Conservation (phyloP, 2,888 invertebrate genomes). For the Tricholauxania praeusta region DNA sequence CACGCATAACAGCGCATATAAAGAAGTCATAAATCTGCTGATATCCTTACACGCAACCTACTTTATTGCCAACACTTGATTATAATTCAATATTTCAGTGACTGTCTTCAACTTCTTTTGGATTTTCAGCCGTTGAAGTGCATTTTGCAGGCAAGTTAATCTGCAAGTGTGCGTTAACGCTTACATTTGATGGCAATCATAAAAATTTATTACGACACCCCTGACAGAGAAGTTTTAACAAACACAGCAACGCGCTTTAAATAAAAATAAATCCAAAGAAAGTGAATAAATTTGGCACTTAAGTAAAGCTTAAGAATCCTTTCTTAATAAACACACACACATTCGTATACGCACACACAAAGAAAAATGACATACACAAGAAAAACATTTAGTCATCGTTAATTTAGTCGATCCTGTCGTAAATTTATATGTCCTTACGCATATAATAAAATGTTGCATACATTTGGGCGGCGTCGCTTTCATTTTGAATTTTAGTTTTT, state of each 20-base stretch:
- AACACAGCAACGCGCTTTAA: slow-evolving; percentile 5
- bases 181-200: slow-evolving; percentile 39
- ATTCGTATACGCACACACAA: background rate
- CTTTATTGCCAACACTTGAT: slow-evolving; percentile 39
- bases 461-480: slow-evolving; percentile 5
- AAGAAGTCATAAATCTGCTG: slow-evolving; percentile 29
- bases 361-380: background rate
- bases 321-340: background rate
- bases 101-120: background rate
- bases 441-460: slow-evolving; percentile 1
- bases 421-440: slow-evolving; percentile 36
- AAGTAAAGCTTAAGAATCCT: slow-evolving; percentile 26
- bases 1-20: background rate
- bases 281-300: slow-evolving; percentile 32
- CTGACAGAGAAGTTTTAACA: no score
- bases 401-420: slow-evolving; percentile 40
- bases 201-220: slow-evolving; percentile 41
- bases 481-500: slow-evolving; percentile 1
- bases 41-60: slow-evolving; percentile 2
- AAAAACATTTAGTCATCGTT: slow-evolving; percentile 42
- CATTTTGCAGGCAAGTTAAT: slow-evolving; percentile 36
- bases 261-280: slow-evolving; percentile 16
- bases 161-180: slow-evolving; percentile 7
- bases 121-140: slow-evolving; percentile 2
- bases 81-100: slow-evolving; percentile 43